Conservation (phyloP, 2,888 invertebrate genomes). For the Celastrina argiolus region DNA sequence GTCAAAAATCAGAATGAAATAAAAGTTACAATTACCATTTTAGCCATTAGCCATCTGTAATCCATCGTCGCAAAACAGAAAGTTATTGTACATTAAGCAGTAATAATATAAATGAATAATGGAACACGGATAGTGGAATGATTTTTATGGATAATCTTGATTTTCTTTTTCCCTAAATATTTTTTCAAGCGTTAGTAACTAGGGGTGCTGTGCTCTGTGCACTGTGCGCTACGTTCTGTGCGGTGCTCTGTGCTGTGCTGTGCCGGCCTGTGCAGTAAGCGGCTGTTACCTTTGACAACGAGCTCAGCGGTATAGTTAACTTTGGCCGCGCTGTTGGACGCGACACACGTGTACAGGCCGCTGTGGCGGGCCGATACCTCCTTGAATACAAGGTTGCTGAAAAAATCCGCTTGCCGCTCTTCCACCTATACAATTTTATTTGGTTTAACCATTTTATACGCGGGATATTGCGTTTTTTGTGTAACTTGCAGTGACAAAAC, state of each 20-base stretch:
- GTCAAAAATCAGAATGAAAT: constrained; percentile 12
- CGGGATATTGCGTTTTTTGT: too few species aligned
- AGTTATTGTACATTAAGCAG: constrained; percentile 30
- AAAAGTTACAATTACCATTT: constrained; percentile 52
- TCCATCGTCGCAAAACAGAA: constrained; percentile 71
- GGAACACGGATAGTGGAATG: not conserved
- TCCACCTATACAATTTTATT: constrained; percentile 74
- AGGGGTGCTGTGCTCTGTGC: constrained; percentile 1
- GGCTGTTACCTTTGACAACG: constrained; percentile 83
- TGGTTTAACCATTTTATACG: constrained; percentile 28
- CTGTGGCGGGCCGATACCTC: constrained; percentile 84
- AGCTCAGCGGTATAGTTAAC: constrained; percentile 85
- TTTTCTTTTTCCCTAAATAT: not conserved
- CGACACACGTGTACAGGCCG: constrained; percentile 85
- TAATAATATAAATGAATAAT: constrained; percentile 7
- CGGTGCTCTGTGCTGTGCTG: constrained; percentile 11
- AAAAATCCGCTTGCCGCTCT: constrained; percentile 85
- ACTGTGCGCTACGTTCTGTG: constrained; percentile 13
- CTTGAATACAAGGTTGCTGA: constrained; percentile 86
- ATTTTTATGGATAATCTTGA: not conserved
- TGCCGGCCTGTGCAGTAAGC: constrained; percentile 36
- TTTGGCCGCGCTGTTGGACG: constrained; percentile 84
- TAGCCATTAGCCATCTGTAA: constrained; percentile 71
- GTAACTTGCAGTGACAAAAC: too few species aligned
- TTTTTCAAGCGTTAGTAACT: not conserved